These are phyloP conservation scores for Anomalospiza imberbis DNA, from an alignment of 2,797 vertebrate species.

Conservation along the genomic window DNA sequence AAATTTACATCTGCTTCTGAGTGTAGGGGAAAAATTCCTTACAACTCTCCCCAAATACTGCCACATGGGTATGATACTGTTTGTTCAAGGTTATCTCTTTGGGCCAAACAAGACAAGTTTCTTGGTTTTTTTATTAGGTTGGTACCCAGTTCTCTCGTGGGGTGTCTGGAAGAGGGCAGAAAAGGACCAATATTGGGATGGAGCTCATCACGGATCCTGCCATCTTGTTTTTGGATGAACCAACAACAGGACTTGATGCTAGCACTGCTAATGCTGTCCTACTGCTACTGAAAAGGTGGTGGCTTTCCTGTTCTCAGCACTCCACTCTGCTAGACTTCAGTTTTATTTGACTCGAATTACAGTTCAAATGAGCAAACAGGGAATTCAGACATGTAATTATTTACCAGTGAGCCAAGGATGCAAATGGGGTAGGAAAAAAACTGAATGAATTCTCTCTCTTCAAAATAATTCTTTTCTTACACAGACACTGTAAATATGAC, in stretches of 20 bases:
- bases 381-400: neutral
- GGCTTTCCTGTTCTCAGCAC: neutral
- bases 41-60: neutral
- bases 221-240: conserved; percentile 93
- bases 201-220: conserved; percentile 91
- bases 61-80: neutral
- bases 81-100: neutral
- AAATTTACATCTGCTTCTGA: neutral
- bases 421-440: neutral
- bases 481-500: neutral
- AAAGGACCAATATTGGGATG: conserved; percentile 95
- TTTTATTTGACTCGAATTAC: neutral
- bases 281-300: conserved; percentile 87
- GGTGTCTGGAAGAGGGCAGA: conserved; percentile 93
- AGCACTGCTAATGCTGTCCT: conserved; percentile 93
- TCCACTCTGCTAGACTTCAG: neutral
- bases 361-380: neutral
- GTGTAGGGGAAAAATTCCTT: neutral
- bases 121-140: conserved; percentile 74
- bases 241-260: conserved; percentile 91
- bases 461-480: neutral
- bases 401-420: neutral
- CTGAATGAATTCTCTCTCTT: neutral
- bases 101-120: neutral
- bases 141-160: conserved; percentile 88